Evolutionary conservation across 2,888 invertebrate species (phyloP), one percentile per base, ranked within the genome.

Genomic region (Xanthia togata): DNA sequence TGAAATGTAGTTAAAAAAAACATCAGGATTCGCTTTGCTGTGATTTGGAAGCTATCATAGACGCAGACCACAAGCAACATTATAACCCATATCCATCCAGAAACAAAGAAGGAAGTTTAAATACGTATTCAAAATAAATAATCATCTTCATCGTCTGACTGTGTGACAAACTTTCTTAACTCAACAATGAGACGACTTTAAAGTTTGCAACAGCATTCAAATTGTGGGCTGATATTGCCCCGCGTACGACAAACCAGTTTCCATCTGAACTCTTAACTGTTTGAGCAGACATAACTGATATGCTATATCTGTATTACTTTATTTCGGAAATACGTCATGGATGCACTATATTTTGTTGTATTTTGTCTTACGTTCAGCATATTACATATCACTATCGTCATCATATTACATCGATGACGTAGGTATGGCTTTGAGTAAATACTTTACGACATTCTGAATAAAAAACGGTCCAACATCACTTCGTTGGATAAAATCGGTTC

Each of bases 231-330:
- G 65, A 72, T 76, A 68, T 77, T 67, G 70, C 65, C 60, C 53
- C 35, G 72, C 63, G 38, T 35, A 50, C 77, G 59, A 76, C 67
- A 83, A 83, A 83, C 82, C 82, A 53, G 82, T 83, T 85, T 60
- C 53, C 69, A 67, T 72, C 50, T 77, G 62, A 60, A 71, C 72
- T 82, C 76, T 73, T 79, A 31, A 59, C 70, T 64, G 76, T 59
- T 79, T 81, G 59, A 64, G 31, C 55, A 50, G 76, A 81, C 63
- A 70, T 55, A 68, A 73, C 55, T 69, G 55, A 60, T 80, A 60
- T 26, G 60, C 17, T 83, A 31, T 67, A 70, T 57, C 20, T 78
- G 12, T 53, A 70, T 53, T 35, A 41, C 31, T 26, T 82, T 62
- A 41, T 47, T 76, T 76, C 57, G 31, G 65, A 62, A 76, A 67